These are phyloP conservation scores for Salvator merianae DNA, from an alignment of 2,113 vertebrate genomes.

Conservation along the genomic window DNA sequence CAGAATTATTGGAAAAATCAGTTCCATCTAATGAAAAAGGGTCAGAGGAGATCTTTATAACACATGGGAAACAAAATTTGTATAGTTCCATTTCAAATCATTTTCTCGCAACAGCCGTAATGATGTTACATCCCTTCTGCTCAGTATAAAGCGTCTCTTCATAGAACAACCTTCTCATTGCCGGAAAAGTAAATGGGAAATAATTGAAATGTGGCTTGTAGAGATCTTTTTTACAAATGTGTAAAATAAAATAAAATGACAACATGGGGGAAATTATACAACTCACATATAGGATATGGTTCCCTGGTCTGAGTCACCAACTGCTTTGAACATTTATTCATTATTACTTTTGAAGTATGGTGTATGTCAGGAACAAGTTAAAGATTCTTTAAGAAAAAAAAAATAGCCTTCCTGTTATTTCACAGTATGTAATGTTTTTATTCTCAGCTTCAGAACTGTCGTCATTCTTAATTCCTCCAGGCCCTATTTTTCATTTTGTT, in stretches of 20 bases:
- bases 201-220: constrained; percentile 49
- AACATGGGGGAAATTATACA: constrained; percentile 19
- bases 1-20: too few relatives aligned
- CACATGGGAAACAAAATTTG: constrained; percentile 57
- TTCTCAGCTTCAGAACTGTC: constrained; percentile 28
- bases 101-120: constrained; percentile 61
- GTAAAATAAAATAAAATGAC: constrained; percentile 46
- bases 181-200: constrained; percentile 49
- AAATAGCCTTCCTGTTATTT: constrained; percentile 34
- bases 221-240: constrained; percentile 34
- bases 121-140: constrained; percentile 49
- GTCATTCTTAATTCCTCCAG: constrained; percentile 55
- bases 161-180: constrained; percentile 54
- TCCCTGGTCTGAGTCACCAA: constrained; percentile 26
- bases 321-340: constrained; percentile 41
- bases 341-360: constrained; percentile 57
- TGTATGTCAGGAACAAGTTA: constrained; percentile 44
- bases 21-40: constrained; percentile 46
- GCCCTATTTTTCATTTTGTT: constrained; percentile 39
- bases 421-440: constrained; percentile 42
- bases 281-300: constrained; percentile 42
- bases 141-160: constrained; percentile 53
- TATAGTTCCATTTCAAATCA: constrained; percentile 69
- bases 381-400: neutral
- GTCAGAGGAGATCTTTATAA: constrained; percentile 46